phyloP scores from a whole-genome alignment of 2,113 vertebrate genomes.

The Pogona vitticeps region DNA sequence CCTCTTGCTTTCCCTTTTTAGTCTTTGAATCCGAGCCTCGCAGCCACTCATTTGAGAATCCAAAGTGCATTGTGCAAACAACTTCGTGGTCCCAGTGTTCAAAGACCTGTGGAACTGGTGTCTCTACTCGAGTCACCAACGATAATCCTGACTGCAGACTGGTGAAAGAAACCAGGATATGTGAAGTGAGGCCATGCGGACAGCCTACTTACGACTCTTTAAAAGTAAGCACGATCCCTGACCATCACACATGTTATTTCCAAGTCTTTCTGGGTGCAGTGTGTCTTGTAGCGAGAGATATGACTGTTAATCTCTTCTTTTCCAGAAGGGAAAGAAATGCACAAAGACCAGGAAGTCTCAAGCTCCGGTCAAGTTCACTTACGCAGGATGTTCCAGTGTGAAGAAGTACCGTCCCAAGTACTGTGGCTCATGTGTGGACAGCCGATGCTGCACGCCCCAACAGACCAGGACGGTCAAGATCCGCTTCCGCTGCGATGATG shows the following conservation, averaged over 20 bases:
- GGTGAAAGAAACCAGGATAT: conserved; percentile 93
- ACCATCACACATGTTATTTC: neutral
- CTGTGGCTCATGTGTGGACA: conserved; percentile 94
- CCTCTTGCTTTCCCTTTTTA: conserved; percentile 43
- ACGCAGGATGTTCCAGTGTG: conserved; percentile 91
- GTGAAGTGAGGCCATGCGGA: conserved; percentile 94
- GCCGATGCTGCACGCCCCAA: conserved; percentile 93
- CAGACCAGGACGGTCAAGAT: conserved; percentile 94
- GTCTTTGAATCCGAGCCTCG: conserved; percentile 80
- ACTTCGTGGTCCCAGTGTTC: conserved; percentile 98
- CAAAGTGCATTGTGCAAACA: conserved; percentile 95
- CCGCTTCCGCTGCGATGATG: conserved; percentile 93
- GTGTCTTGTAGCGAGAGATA: neutral
- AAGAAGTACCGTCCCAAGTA: conserved; percentile 95
- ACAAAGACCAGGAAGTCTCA: conserved; percentile 91
- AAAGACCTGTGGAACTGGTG: conserved; percentile 94
- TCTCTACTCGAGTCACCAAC: conserved; percentile 96
- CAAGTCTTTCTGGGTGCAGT: neutral
- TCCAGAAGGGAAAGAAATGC: conserved; percentile 97
- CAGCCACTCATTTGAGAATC: conserved; percentile 83
- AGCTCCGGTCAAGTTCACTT: conserved; percentile 85
- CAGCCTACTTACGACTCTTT: conserved; percentile 86
- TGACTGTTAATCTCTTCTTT: conserved; percentile 14
- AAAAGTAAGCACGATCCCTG: conserved; percentile 82
- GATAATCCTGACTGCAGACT: conserved; percentile 93